Base-by-base conservation (phyloP, 2,113 vertebrate genomes). In the Hymenochirus boettgeri region DNA sequence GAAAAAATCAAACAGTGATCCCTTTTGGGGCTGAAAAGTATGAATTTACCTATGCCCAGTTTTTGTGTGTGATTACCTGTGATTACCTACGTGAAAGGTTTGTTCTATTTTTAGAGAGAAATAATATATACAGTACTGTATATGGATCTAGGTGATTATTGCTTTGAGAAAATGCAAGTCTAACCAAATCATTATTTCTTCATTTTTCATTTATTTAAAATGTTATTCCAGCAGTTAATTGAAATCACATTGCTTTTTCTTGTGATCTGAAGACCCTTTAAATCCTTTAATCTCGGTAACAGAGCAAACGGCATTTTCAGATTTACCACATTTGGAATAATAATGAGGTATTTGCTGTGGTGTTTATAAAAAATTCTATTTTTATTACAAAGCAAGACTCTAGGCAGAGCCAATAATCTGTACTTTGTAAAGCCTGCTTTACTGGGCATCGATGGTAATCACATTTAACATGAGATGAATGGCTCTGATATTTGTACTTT, bases 361-460 rank as follows among this genome's bases (percentile, higher is more conserved):
- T 42, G 39, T 42, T 42, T 42, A 42, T 42, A 17, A n/a, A 42
- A n/a, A 42, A 42, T 42, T 42, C 39, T 42, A 42, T 42, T 42
- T 42, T 42, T 42, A 42, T 42, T 18, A n/a, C 39, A 42, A n/a
- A 42, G 39, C 39, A 15, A 42, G 39, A 13, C n/a, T 42, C 39
- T 17, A 42, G 39, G 17, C 39, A 42, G 39, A 42, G 39, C 13
- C 39, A 42, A 15, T 42, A 42, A 42, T 42, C 17, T 42, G 39
- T 42, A n/a, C 15, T 42, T 42, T n/a, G 39, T 17, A 42, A n/a
- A 42, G 39, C 35, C 35, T 39, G 35, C 39, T 42, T 42, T 42
- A 3, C 39, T 42, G 39, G 39, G 39, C 7, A 17, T 15, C 13
- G 15, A 35, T 35, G 33, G 33, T 13, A 35, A 7, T 35, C 33